These are phyloP conservation scores for Sarcophaga caerulescens DNA, from an alignment of 2,888 invertebrate species.

Conservation along the genomic window DNA sequence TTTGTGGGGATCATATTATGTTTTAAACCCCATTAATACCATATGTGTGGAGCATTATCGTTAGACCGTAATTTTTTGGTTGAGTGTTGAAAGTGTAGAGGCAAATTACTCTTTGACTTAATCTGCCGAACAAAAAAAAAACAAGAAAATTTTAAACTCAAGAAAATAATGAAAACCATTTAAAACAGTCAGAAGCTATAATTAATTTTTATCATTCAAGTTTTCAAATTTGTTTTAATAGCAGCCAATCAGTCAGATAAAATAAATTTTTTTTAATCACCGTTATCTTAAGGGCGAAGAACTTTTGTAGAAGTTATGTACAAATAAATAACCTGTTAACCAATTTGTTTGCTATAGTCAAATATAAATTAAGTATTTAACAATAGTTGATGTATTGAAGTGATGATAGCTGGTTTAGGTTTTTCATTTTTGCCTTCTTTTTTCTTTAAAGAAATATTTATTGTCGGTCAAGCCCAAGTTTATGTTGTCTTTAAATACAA, in stretches of 20 bases:
- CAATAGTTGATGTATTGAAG: background rate
- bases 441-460: no score
- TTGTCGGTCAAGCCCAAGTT: no score
- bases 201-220: slow-evolving; percentile 26
- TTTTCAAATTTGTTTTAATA: slow-evolving; percentile 5
- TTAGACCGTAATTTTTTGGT: background rate
- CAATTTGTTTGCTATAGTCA: background rate
- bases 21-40: no score
- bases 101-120: background rate
- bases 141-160: background rate
- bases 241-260: background rate
- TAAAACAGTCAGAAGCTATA: slow-evolving; percentile 10
- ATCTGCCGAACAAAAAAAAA: background rate
- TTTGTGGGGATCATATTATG: no score
- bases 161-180: background rate
- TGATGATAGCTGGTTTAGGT: background rate
- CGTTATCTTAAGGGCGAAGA: background rate
- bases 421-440: no score
- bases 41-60: no score
- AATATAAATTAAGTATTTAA: background rate
- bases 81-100: background rate
- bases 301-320: background rate
- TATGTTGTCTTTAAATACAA: no score
- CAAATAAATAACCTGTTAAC: background rate
- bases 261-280: background rate